Conservation (phyloP, 2,797 vertebrate species). For the Falco berigora region DNA sequence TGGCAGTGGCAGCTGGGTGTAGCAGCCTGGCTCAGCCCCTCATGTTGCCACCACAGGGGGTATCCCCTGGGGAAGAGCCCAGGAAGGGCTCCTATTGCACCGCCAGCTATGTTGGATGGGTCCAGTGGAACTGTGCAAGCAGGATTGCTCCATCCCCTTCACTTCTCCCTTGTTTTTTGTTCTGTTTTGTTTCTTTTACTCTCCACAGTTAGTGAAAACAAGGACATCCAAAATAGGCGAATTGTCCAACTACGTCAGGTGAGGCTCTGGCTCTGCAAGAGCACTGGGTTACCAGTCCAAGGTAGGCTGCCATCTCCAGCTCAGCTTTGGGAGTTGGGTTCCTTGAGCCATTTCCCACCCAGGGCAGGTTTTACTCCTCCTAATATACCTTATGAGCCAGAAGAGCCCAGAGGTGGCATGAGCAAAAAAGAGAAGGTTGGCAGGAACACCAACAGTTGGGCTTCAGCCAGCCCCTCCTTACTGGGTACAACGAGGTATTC, state of each 20-base stretch:
- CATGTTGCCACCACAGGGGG: background rate
- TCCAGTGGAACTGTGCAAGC: background rate
- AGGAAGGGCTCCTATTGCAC: background rate
- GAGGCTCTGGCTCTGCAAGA: slow-evolving; percentile 1
- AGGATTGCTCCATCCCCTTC: background rate
- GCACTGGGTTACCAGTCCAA: background rate
- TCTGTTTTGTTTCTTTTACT: background rate
- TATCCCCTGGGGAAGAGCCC: background rate
- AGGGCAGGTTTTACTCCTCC: background rate
- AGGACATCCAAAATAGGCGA: slow-evolving; percentile 78
- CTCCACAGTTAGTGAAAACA: slow-evolving; percentile 84
- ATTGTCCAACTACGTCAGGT: slow-evolving; percentile 81
- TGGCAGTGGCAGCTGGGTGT: background rate
- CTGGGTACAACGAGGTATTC: background rate
- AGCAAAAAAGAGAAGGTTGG: background rate
- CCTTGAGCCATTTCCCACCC: background rate
- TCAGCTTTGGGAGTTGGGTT: background rate
- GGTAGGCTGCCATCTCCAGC: background rate
- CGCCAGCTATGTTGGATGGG: fast-evolving
- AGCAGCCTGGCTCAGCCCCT: background rate
- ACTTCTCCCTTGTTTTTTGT: background rate
- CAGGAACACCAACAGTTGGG: background rate
- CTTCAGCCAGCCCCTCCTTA: background rate
- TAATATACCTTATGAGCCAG: background rate
- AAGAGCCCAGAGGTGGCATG: background rate